These are phyloP conservation scores for Philotrypesis tridentata DNA, from an alignment of 1,140 invertebrate genomes.

Conservation along the genomic window DNA sequence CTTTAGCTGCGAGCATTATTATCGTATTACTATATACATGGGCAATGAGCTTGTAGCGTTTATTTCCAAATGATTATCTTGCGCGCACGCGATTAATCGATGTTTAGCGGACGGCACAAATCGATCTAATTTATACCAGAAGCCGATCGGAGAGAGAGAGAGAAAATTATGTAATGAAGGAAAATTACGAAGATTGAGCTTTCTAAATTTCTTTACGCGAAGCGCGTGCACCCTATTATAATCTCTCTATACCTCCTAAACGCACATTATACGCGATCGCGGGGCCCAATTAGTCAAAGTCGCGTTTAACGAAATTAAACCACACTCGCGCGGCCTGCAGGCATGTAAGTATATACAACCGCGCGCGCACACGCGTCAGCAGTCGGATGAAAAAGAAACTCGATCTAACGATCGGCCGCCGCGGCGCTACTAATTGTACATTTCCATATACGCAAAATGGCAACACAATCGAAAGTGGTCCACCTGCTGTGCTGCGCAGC, in stretches of 20 bases:
- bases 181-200: slow-evolving; percentile 1
- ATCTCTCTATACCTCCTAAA: neutral
- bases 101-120: no score
- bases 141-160: no score
- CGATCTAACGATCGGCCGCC: neutral
- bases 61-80: no score
- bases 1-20: neutral
- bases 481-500: no score
- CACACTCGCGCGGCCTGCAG: no score
- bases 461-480: slow-evolving; percentile 34
- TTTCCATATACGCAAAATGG: slow-evolving; percentile 10
- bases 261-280: no score
- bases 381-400: neutral
- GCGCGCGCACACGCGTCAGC: no score
- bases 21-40: neutral
- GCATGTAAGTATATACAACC: no score
- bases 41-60: no score
- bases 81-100: no score
- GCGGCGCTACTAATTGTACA: neutral
- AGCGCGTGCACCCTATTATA: no score
- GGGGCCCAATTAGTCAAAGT: neutral
- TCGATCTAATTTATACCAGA: no score
- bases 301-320: neutral
- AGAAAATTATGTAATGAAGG: neutral
- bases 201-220: slow-evolving; percentile 14